Evolutionary conservation across 2,113 vertebrate genomes (phyloP).

Genomic region (Myodes glareolus): DNA sequence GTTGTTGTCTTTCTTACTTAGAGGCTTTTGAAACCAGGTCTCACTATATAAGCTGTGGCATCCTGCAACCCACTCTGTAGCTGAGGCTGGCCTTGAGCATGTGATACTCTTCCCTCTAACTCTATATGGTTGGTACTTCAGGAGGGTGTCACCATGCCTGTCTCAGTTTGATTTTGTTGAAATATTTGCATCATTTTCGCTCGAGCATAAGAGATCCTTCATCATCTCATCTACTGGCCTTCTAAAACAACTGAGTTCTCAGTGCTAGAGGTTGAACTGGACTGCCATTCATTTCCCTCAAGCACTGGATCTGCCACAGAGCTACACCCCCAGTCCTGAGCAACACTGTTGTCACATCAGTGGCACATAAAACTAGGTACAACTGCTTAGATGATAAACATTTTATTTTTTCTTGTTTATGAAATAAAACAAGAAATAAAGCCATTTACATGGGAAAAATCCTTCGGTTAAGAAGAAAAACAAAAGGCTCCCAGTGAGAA

Average conservation of each 20-base stretch:
- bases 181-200: constrained; percentile 23
- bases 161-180: background rate
- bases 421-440: constrained; percentile 1
- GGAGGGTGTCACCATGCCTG: background rate
- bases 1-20: background rate
- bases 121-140: background rate
- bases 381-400: background rate
- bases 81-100: background rate
- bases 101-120: background rate
- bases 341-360: background rate
- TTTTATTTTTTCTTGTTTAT: constrained; percentile 54
- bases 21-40: background rate
- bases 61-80: background rate
- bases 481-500: background rate
- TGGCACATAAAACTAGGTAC: background rate
- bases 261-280: background rate
- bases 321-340: background rate
- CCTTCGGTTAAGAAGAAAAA: constrained; percentile 31
- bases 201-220: background rate
- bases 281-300: no score
- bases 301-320: background rate
- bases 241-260: background rate
- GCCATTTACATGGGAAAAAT: constrained; percentile 37
- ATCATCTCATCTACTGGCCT: background rate
- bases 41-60: background rate